These are phyloP conservation scores for Megastigmus dorsalis DNA, from an alignment of 2,888 invertebrate species.

Conservation along the genomic window DNA sequence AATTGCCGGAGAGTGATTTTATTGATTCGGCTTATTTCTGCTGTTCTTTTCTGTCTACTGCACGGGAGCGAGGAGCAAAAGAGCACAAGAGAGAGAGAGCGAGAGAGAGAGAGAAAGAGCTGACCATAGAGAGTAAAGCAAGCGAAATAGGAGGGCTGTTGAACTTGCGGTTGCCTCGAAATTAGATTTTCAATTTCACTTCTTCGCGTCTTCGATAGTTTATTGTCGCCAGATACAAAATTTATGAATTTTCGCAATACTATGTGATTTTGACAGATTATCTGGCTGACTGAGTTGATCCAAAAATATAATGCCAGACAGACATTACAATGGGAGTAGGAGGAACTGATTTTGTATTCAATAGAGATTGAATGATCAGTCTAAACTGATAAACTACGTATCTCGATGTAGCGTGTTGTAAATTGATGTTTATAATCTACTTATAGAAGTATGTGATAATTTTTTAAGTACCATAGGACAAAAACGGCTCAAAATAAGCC, in stretches of 20 bases:
- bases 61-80: not conserved
- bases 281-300: too few relatives aligned
- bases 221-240: not conserved
- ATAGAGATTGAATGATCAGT: too few relatives aligned
- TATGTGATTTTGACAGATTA: too few relatives aligned
- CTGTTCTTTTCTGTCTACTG: not conserved
- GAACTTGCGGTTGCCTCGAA: conserved; percentile 18
- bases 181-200: conserved; percentile 22
- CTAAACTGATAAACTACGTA: too few relatives aligned
- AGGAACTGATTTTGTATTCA: too few relatives aligned
- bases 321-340: too few relatives aligned
- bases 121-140: not conserved
- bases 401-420: too few relatives aligned
- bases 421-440: too few relatives aligned
- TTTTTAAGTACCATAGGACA: too few relatives aligned
- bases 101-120: not conserved
- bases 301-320: too few relatives aligned
- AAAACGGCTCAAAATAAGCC: too few relatives aligned
- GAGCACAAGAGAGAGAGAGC: not conserved
- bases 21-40: not conserved
- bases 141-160: not conserved
- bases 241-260: not conserved
- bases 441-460: too few relatives aligned
- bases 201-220: not conserved
- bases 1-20: not conserved